These are phyloP conservation scores for Dryobota labecula DNA, from an alignment of 2,888 invertebrate species.

Conservation along the genomic window DNA sequence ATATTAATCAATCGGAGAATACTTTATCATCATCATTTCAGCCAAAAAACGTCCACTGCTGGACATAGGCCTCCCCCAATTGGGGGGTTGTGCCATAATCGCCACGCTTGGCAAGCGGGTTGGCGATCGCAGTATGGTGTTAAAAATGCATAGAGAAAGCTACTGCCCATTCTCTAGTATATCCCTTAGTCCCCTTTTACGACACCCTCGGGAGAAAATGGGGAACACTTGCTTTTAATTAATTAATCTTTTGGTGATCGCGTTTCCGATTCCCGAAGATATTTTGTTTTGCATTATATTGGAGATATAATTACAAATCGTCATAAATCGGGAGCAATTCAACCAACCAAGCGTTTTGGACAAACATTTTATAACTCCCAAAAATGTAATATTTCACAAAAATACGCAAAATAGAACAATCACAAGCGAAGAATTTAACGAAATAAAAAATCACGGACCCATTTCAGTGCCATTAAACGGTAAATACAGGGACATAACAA, in stretches of 20 bases:
- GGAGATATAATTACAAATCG: not conserved
- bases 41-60: too few relatives aligned
- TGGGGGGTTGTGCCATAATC: too few relatives aligned
- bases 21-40: too few relatives aligned
- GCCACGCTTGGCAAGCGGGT: too few relatives aligned
- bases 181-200: too few relatives aligned
- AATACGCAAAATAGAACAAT: not conserved
- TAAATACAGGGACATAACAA: constrained; percentile 43
- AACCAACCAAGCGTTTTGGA: not conserved
- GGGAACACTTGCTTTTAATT: constrained; percentile 2
- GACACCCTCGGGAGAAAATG: too few relatives aligned
- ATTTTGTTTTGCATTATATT: constrained; percentile 8
- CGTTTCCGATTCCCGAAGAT: not conserved
- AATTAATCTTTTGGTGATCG: not conserved
- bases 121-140: too few relatives aligned
- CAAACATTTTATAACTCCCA: not conserved
- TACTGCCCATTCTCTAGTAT: too few relatives aligned
- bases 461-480: constrained; percentile 45
- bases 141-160: too few relatives aligned
- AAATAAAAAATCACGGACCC: constrained; percentile 50
- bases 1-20: constrained; percentile 7
- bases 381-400: not conserved
- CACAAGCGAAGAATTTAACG: not conserved
- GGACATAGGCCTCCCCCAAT: too few relatives aligned
- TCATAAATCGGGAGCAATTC: not conserved